These are phyloP conservation scores for Mesorhabditis spiculigera DNA, from an alignment of 2,888 invertebrate genomes.

Conservation along the genomic window DNA sequence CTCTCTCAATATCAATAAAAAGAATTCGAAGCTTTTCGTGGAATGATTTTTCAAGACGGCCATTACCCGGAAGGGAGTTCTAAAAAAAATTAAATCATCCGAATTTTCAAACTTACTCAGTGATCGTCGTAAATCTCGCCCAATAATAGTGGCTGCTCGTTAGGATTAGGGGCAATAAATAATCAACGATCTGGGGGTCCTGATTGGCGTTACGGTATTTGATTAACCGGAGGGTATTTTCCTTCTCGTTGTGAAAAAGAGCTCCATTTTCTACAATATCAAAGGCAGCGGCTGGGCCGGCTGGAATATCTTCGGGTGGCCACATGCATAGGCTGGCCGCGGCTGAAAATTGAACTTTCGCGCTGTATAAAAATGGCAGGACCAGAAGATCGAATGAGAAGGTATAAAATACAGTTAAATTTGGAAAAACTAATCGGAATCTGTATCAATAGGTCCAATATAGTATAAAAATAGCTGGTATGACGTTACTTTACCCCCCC, in stretches of 20 bases:
- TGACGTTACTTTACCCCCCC: no score
- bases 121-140: neutral
- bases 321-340: neutral
- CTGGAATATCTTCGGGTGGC: neutral
- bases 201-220: no score
- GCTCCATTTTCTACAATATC: conserved; percentile 4
- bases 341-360: no score
- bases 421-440: no score
- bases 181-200: neutral
- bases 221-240: neutral
- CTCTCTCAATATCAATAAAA: conserved; percentile 3
- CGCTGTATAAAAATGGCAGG: no score
- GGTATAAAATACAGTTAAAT: no score
- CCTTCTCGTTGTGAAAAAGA: conserved; percentile 3
- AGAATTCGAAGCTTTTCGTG: neutral
- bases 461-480: no score
- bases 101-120: neutral
- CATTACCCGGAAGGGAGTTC: neutral
- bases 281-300: neutral
- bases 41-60: conserved; percentile 5
- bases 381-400: no score
- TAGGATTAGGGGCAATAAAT: neutral
- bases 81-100: neutral
- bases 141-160: neutral
- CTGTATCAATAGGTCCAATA: no score